A percentile compares a stretch with the other conserved stretches of the same genome.
Conservation (phyloP, 2,113 vertebrate genomes). For the Odobenus rosmarus region DNA sequence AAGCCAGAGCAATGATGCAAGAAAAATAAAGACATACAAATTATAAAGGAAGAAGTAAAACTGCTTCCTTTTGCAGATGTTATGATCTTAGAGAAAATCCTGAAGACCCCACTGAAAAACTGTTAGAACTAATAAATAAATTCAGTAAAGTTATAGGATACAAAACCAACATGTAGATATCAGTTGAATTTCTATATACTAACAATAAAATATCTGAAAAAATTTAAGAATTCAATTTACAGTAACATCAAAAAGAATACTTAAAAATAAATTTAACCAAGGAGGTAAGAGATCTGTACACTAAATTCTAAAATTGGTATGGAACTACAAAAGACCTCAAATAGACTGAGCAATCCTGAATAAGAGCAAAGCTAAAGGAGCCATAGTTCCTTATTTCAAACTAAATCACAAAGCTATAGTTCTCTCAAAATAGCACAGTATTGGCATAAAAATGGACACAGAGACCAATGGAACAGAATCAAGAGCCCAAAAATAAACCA, state of each 20-base stretch:
- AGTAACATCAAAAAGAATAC: not conserved
- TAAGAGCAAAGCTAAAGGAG: not conserved
- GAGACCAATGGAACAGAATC: not conserved
- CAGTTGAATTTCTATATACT: not conserved
- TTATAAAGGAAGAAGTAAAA: not conserved
- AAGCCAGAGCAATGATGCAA: not conserved
- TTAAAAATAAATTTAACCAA: not conserved
- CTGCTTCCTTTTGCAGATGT: not conserved
- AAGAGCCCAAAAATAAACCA: not conserved
- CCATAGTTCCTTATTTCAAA: not conserved
- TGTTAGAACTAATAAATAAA: not conserved
- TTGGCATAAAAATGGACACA: not conserved
- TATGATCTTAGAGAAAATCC: not conserved
- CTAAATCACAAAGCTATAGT: not conserved
- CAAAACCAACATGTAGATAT: not conserved
- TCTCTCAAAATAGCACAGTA: not conserved
- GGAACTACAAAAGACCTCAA: not conserved
- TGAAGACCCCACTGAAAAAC: not conserved
- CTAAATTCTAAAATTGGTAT: not conserved
- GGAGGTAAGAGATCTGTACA: not conserved
- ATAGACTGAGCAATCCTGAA: not conserved
- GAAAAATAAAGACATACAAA: not conserved
- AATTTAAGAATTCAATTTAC: not conserved
- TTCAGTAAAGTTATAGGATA: not conserved
- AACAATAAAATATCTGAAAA: not conserved